Evolutionary conservation across 1,140 invertebrate genomes (phyloP), one percentile per base, ranked within the genome.

Genomic region (Drosophila sechellia): DNA sequence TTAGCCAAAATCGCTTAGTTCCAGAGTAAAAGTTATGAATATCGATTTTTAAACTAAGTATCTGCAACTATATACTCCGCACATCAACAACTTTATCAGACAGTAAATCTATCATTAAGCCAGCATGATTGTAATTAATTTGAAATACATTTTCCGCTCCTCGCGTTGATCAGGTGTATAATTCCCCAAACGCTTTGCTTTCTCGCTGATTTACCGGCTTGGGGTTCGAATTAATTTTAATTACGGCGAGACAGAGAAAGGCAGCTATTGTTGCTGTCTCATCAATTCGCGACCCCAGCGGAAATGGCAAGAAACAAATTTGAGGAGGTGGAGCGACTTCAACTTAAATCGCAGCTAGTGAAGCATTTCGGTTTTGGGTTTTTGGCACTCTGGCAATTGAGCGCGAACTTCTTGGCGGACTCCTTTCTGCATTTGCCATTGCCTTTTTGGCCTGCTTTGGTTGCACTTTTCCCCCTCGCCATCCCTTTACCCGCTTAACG

Each of bases 171-270:
- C 37, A 60, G 42, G 70, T 69, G 66, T 65, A 77, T 52, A 58
- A 83, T 57, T 43, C 61, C 22, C 27, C 27, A 73, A 54, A 37
- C 53, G 34, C 53, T 68, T 66, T 46, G 35, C 60, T 65, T 45
- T 25, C 40, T 22, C 34, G 8, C 81, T 85, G 70, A 72, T 79
- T 74, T 60, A 61, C 66, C 66, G 79, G 83, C 77, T 87, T 72
- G 58, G 66, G 58, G 58, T 73, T 83, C 43, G 52, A 72, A 83
- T 86, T 87, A 83, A 87, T 87, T 87, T 83, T 83, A 87, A 86
- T 86, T 86, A 79, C 79, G 56, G 25, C 20, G 25, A 35, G 50
- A 68, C 5, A 39, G 20, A 56, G 20, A 52, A 57, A 34, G 27
- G n/a, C 37, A 34, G 15, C 35, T 53, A 39, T 27, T 70, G 25